Percentiles rank a stretch among this genome's conserved stretches.
Evolutionary conservation across 2,113 vertebrate genomes (phyloP).

Genomic region (Agapornis roseicollis): DNA sequence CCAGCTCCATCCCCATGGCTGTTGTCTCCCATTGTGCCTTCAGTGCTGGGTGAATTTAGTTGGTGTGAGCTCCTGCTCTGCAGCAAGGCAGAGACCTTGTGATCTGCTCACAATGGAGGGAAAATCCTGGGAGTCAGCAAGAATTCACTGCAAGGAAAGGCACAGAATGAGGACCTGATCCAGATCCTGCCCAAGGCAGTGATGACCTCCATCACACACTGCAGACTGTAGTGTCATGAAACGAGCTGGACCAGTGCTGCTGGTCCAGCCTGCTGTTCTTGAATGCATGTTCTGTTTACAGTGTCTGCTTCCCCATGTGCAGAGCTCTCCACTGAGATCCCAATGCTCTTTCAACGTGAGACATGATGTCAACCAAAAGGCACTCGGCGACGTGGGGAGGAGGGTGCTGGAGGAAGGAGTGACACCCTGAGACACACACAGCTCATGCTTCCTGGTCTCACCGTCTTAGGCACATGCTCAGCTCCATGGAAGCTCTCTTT

Average conservation of each 20-base stretch:
- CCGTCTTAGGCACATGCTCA: background rate
- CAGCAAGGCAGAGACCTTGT: background rate
- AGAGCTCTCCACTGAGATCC: background rate
- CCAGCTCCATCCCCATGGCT: background rate
- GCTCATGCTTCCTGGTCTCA: background rate
- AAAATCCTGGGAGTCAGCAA: background rate
- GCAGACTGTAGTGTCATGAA: background rate
- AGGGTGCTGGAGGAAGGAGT: background rate
- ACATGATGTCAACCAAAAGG: background rate
- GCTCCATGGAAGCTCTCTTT: background rate
- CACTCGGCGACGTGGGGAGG: background rate
- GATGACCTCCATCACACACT: background rate
- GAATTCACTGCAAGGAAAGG: background rate
- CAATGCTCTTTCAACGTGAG: background rate
- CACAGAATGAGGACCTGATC: background rate
- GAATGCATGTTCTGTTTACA: background rate
- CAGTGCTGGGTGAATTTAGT: background rate
- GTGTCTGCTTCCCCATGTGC: accelerated
- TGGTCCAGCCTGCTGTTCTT: background rate
- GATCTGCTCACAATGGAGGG: background rate
- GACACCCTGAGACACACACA: background rate
- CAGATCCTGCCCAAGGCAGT: background rate
- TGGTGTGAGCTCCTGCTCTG: background rate
- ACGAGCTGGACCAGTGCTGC: background rate
- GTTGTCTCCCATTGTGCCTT: background rate